phyloP scores from a whole-genome alignment of 1,140 invertebrate species.

The Atta colombica region DNA sequence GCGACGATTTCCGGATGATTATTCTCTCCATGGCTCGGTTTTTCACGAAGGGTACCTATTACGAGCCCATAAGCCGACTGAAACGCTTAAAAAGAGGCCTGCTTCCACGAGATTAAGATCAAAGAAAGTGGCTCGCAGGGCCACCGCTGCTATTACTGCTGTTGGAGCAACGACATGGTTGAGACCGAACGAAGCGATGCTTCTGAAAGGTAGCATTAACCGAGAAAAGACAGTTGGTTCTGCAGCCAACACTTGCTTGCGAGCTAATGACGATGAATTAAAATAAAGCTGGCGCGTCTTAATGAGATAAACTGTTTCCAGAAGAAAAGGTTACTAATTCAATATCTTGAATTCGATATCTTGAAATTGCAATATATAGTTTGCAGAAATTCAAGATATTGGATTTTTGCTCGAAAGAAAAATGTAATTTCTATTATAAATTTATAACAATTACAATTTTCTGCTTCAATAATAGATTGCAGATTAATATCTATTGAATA shows the following conservation, averaged over 20 bases:
- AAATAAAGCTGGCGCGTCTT: slow-evolving; percentile 56
- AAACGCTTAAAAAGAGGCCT: slow-evolving; percentile 78
- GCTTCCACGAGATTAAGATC: slow-evolving; percentile 76
- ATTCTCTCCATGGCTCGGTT: slow-evolving; percentile 74
- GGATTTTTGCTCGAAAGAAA: neutral
- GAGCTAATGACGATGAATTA: slow-evolving; percentile 56
- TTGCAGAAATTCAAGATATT: too few relatives aligned
- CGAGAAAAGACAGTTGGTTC: slow-evolving; percentile 56
- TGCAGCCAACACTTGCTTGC: slow-evolving; percentile 56
- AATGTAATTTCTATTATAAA: neutral
- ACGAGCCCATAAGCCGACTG: slow-evolving; percentile 68
- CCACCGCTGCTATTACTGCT: slow-evolving; percentile 51
- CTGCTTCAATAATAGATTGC: neutral
- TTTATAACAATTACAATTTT: neutral
- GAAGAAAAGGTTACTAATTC: neutral
- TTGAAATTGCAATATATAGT: neutral
- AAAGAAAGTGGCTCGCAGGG: slow-evolving; percentile 75
- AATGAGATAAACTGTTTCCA: slow-evolving; percentile 42
- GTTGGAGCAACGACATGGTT: slow-evolving; percentile 52
- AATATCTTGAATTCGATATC: neutral
- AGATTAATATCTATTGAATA: neutral
- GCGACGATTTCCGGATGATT: slow-evolving; percentile 77
- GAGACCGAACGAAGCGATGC: slow-evolving; percentile 36
- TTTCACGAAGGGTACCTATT: slow-evolving; percentile 76
- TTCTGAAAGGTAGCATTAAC: slow-evolving; percentile 22